Base-by-base conservation (phyloP, 2,888 invertebrate species). In the Junonia oenone region DNA sequence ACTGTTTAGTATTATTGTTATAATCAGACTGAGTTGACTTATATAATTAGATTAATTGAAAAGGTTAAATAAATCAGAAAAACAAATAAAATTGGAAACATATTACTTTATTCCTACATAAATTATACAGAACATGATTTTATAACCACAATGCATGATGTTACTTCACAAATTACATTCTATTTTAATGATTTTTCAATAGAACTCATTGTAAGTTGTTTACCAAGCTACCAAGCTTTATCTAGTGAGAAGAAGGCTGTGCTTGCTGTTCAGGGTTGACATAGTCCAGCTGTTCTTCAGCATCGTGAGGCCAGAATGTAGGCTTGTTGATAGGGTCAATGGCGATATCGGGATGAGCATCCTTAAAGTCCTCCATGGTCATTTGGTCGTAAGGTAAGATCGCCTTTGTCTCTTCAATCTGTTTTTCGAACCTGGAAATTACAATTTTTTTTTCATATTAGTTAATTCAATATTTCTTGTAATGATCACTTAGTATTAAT, bases 341-440 rank as follows among this genome's bases (percentile, higher is more conserved):
- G 22, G 95, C 94, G 6, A 83, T 56, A 0, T 97, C 94, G 1
- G 98, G 98, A 90, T 94, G 94, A 59, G 95, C 92, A 67, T 96
- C 95, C 53, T 88, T 90, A 80, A 86, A 95, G 78, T 98, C 98
- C 84, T 98, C 97, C 93, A 96, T 91, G 0, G 97, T 98, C 98
- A 98, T 98, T 77, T 97, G 93, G 43, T 93, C 93, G 63, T 93
- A 95, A 38, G 97, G 96, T 70, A 98, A 85, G 63, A 97, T 83
- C 0, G 92, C 90, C 63, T 94, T 92, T 67, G 96, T 89, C 59
- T 92, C 92, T 0, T 84, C 88, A 22, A 96, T 91, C 76, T 95
- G 92, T 63, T 92, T 91, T 71, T 94, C 85, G 64, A 89, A 92
- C 46, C 91, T 89, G 82, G 57, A 55, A n/a, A n/a, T n/a, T n/a